Evolutionary conservation across 92 coral and sea anemone genomes (phyloP), one percentile per base, ranked within the genome.

Genomic region (Galaxea fascicularis): DNA sequence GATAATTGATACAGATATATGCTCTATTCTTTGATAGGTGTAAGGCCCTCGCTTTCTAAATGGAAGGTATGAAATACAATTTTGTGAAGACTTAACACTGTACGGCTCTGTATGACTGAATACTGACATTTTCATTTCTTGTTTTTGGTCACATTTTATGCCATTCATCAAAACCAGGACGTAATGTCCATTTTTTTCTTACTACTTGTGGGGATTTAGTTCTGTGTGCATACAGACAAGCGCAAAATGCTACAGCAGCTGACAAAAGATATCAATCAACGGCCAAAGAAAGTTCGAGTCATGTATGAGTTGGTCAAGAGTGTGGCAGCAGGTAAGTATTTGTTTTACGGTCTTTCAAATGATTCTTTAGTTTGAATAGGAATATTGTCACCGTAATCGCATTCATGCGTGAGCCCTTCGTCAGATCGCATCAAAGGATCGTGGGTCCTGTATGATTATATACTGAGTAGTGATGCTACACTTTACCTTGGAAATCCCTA

Each of bases 181-280:
- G 14, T 22, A 10, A 60, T 62, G 21, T 31, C 26, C 16, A 17
- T 30, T 63, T 15, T 7, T n/a, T 22, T 39, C 65, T 45, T 39
- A 10, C n/a, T n/a, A 49, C n/a, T 78, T 62, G 21, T 28, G 56
- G 52, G 18, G 0, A 8, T 17, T 25, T 58, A 95, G 99, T 96
- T 96, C 80, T 96, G 99, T 71, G 99, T 96, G 8, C 99, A 96
- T 75, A 91, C 97, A 18, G 99, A 96, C 92, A 96, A 96, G 78
- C 94, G 95, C 66, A 96, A 94, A 80, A 94, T 93, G 90, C 92
- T 96, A 0, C 98, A 92, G 76, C 97, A 94, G 71, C 72, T 96
- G 73, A 96, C 97, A 4, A 93, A 87, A 65, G 99, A 96, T 64
- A 96, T 96, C 76, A 92, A 96, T 71, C 99, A 95, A 54, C 97